A percentile compares a stretch with the other conserved stretches of the same genome.
phyloP scores from a whole-genome alignment of 2,888 invertebrate species.

The Epinotia nisella region DNA sequence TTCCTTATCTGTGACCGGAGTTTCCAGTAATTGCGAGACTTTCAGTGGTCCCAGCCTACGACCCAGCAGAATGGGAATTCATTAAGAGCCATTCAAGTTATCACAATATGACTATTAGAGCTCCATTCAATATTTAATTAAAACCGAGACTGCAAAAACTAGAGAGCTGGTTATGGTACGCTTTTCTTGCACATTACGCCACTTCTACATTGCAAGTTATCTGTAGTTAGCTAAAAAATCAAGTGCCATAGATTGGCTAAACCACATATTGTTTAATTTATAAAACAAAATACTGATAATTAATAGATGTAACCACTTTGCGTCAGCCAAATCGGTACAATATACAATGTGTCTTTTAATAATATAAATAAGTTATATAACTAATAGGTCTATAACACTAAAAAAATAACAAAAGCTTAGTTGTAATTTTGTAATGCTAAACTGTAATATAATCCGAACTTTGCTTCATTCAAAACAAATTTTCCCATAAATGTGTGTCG shows the following conservation, averaged over 20 bases:
- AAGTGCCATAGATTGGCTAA: too few relatives aligned
- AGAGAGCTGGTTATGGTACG: constrained; percentile 6
- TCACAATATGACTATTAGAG: constrained; percentile 79
- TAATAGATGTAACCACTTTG: too few relatives aligned
- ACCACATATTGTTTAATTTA: too few relatives aligned
- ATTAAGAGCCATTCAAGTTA: constrained; percentile 81
- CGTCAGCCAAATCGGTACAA: too few relatives aligned
- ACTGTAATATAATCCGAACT: background rate
- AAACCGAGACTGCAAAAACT: constrained; percentile 54
- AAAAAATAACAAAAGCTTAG: too few relatives aligned
- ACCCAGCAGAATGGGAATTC: constrained; percentile 74
- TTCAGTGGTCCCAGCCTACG: constrained; percentile 70
- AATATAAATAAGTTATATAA: too few relatives aligned
- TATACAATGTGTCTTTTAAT: too few relatives aligned
- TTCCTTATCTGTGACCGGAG: constrained; percentile 53
- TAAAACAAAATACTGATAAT: too few relatives aligned
- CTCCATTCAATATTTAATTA: constrained; percentile 77
- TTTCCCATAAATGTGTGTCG: background rate
- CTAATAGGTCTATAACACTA: too few relatives aligned
- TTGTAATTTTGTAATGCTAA: too few relatives aligned
- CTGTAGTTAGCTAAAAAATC: background rate
- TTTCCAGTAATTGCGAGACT: constrained; percentile 75
- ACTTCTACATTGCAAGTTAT: background rate
- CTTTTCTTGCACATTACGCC: constrained; percentile 21
- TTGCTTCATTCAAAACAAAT: background rate